Conservation (phyloP, 2,797 vertebrate species). For the Sorex maritimensis region DNA sequence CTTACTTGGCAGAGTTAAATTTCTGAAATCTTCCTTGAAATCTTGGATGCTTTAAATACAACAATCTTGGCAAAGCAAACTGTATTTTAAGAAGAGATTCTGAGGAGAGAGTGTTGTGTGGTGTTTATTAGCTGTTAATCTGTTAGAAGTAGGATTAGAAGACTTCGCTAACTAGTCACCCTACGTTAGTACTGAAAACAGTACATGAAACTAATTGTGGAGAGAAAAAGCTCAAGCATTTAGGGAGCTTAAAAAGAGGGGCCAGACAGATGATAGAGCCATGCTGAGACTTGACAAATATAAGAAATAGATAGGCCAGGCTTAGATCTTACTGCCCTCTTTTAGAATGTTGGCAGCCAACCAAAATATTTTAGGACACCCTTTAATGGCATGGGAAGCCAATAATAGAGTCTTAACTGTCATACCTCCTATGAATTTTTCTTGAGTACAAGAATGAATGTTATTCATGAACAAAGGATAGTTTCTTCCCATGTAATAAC, state of each 20-base stretch:
- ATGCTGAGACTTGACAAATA: conserved; percentile 61
- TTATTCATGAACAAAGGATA: conserved; percentile 52
- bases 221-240: conserved; percentile 85
- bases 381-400: conserved; percentile 58
- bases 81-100: conserved; percentile 90
- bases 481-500: conserved; percentile 31
- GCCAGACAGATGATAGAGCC: conserved; percentile 67
- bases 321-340: conserved; percentile 68
- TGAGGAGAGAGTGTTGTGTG: conserved; percentile 87
- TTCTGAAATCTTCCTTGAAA: conserved; percentile 90
- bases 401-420: conserved; percentile 42
- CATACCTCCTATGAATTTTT: conserved; percentile 52
- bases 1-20: conserved; percentile 86
- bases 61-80: conserved; percentile 89
- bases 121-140: conserved; percentile 93
- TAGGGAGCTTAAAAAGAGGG: conserved; percentile 83
- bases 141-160: conserved; percentile 90
- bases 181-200: conserved; percentile 83
- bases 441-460: background rate
- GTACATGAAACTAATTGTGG: conserved; percentile 87
- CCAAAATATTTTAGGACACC: conserved; percentile 69
- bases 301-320: conserved; percentile 71
- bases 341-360: conserved; percentile 74
- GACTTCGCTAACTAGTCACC: conserved; percentile 87
- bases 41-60: conserved; percentile 90